Conservation (phyloP, 2,797 vertebrate genomes). For the Oryzias sinensis region DNA sequence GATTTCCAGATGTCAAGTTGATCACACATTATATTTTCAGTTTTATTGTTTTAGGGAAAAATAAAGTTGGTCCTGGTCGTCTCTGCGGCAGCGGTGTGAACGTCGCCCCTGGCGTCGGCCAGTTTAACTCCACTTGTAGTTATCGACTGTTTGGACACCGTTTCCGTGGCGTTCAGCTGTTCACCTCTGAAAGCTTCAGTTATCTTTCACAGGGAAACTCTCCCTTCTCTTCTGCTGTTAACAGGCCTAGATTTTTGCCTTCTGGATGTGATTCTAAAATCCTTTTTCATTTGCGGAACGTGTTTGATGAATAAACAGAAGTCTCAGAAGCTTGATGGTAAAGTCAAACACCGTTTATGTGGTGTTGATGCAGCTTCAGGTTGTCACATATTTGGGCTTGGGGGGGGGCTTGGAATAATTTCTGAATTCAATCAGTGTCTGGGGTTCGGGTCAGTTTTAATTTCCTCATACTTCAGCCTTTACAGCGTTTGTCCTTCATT, state of each 20-base stretch:
- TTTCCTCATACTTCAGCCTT: constrained; percentile 1
- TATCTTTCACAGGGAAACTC: constrained; percentile 34
- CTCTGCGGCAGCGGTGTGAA: constrained; percentile 14
- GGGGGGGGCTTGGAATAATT: constrained; percentile 1
- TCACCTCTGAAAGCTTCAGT: constrained; percentile 30
- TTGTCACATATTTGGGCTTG: constrained; percentile 5
- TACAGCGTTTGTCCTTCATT: neutral
- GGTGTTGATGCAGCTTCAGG: constrained; percentile 5
- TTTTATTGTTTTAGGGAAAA: neutral
- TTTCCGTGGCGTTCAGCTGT: constrained; percentile 51
- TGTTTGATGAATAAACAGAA: constrained; percentile 8
- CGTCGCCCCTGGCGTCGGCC: constrained; percentile 40
- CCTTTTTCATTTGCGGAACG: constrained; percentile 16
- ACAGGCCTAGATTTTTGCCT: constrained; percentile 24
- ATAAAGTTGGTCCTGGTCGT: constrained; percentile 7
- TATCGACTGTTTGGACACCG: constrained; percentile 27
- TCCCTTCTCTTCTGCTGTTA: constrained; percentile 18
- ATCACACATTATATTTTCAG: neutral
- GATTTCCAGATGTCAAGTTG: neutral
- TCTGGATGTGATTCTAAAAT: constrained; percentile 22
- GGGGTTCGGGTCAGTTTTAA: neutral
- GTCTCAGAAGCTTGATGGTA: constrained; percentile 8
- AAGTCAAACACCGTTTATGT: constrained; percentile 3
- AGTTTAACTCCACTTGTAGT: constrained; percentile 26
- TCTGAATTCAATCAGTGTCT: constrained; percentile 8